phyloP scores from a whole-genome alignment of 1,140 invertebrate species.

The Drosophila eugracilis region DNA sequence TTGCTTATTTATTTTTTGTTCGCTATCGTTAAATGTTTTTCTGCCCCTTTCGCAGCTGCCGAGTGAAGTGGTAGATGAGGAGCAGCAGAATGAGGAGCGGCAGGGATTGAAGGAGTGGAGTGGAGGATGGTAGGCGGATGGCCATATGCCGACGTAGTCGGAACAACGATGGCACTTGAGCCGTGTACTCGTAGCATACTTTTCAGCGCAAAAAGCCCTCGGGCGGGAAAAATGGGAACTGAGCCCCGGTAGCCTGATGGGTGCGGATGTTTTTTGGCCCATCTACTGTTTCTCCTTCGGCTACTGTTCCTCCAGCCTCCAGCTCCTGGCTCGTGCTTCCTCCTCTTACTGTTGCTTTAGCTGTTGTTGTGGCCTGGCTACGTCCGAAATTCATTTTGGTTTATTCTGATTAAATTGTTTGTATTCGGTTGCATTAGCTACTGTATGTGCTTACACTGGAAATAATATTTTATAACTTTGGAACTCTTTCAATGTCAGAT shows the following conservation, averaged over 20 bases:
- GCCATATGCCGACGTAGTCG: conserved; percentile 50
- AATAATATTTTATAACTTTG: no score
- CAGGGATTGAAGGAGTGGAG: background rate
- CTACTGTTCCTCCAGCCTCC: background rate
- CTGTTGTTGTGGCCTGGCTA: conserved; percentile 34
- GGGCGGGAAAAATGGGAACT: conserved; percentile 17
- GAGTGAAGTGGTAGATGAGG: conserved; percentile 8
- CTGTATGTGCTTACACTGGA: conserved; percentile 17
- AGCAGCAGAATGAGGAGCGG: background rate
- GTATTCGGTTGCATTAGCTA: conserved; percentile 78
- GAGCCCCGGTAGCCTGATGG: conserved; percentile 20
- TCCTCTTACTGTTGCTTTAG: conserved; percentile 5
- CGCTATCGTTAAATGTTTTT: conserved; percentile 75
- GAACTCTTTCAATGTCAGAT: no score
- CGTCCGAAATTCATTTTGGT: conserved; percentile 75
- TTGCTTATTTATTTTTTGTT: conserved; percentile 40
- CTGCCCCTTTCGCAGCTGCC: conserved; percentile 29
- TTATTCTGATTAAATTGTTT: conserved; percentile 83
- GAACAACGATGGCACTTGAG: conserved; percentile 69
- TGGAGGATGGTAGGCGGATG: conserved; percentile 37
- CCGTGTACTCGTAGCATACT: conserved; percentile 69
- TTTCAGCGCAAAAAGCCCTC: conserved; percentile 73
- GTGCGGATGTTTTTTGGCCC: conserved; percentile 31
- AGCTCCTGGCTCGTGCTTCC: no score
- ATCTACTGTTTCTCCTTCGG: background rate